These are phyloP conservation scores for Diuraphis noxia DNA, from an alignment of 1,140 invertebrate species.

Conservation along the genomic window DNA sequence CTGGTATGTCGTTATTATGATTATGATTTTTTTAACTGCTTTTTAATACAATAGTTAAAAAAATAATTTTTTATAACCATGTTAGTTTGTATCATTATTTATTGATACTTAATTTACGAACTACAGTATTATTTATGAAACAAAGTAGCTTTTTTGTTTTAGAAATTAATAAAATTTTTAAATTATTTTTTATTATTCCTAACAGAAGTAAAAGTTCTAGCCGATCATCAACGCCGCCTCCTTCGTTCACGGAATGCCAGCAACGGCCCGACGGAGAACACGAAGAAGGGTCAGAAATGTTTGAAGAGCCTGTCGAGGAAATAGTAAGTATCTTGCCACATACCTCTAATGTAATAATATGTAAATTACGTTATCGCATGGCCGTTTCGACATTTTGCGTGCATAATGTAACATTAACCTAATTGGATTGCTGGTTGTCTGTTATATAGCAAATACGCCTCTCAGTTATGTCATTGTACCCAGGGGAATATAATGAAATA, in stretches of 20 bases:
- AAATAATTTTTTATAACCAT: too few species aligned
- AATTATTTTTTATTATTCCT: neutral
- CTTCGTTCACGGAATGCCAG: conserved; percentile 31
- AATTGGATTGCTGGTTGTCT: conserved; percentile 39
- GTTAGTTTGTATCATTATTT: neutral
- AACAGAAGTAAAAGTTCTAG: conserved; percentile 47
- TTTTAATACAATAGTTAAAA: too few species aligned
- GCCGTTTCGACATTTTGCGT: conserved; percentile 37
- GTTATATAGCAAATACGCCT: conserved; percentile 35
- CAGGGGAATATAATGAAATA: neutral
- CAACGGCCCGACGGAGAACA: neutral
- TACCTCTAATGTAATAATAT: neutral
- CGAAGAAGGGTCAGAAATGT: conserved; percentile 47
- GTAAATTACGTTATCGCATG: conserved; percentile 25
- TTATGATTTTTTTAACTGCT: too few species aligned
- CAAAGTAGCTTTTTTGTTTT: neutral
- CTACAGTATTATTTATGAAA: neutral
- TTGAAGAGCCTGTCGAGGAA: conserved; percentile 47
- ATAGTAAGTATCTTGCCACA: neutral
- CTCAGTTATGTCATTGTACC: conserved; percentile 33
- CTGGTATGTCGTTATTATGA: neutral
- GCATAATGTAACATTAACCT: conserved; percentile 46
- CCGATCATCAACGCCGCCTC: conserved; percentile 25
- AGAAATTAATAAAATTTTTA: neutral
- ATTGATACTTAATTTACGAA: neutral